Conservation (phyloP, 2,888 invertebrate species). For the Cylloceria caligata region DNA sequence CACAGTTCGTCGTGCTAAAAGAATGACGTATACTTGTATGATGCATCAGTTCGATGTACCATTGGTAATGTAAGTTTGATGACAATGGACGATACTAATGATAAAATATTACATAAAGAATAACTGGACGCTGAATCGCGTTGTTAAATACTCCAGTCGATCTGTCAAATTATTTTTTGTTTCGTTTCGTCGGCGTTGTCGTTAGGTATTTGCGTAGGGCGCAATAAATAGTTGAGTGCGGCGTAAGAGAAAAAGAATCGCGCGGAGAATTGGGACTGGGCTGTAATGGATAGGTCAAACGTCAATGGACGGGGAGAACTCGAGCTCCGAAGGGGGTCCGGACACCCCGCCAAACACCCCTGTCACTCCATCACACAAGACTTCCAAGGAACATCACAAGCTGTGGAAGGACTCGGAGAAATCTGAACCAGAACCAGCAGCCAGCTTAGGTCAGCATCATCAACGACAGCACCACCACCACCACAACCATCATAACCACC, state of each 20-base stretch:
- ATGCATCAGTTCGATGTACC: background rate
- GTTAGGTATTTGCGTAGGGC: slow-evolving; percentile 83
- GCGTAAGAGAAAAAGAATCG: slow-evolving; percentile 74
- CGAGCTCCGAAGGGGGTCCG: slow-evolving; percentile 82
- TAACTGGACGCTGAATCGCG: too few relatives aligned
- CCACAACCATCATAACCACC: slow-evolving; percentile 82
- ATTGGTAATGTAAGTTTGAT: slow-evolving; percentile 10
- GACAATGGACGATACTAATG: too few relatives aligned
- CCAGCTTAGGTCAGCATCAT: slow-evolving; percentile 84
- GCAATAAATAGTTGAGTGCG: slow-evolving; percentile 81
- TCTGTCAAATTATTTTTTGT: slow-evolving; percentile 72
- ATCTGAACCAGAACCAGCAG: slow-evolving; percentile 78
- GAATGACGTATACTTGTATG: too few relatives aligned
- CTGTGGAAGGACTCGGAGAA: slow-evolving; percentile 81
- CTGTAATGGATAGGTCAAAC: slow-evolving; percentile 84
- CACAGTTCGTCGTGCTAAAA: background rate
- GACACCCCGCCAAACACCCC: slow-evolving; percentile 84
- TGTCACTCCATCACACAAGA: slow-evolving; percentile 83
- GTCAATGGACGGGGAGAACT: slow-evolving; percentile 82
- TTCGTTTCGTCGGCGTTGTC: slow-evolving; percentile 82
- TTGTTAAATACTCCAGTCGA: slow-evolving; percentile 77
- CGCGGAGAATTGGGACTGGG: slow-evolving; percentile 83
- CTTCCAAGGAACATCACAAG: slow-evolving; percentile 78
- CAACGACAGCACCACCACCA: slow-evolving; percentile 80
- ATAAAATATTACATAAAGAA: too few relatives aligned